These are phyloP conservation scores for Melopsittacus undulatus DNA, from an alignment of 2,797 vertebrate species.

Conservation along the genomic window DNA sequence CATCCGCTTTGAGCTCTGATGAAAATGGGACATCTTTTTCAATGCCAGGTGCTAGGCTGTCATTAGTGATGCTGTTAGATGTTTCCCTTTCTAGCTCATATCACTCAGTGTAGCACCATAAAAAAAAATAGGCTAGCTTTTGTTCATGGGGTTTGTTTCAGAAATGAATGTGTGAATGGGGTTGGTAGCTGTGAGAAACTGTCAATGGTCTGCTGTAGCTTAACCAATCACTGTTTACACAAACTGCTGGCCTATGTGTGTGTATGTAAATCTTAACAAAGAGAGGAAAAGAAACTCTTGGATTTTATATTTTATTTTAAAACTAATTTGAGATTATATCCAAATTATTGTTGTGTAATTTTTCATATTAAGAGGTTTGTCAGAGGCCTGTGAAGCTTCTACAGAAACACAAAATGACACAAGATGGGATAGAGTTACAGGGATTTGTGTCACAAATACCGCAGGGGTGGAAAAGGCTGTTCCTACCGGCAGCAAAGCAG, in stretches of 20 bases:
- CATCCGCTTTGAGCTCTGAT: background rate
- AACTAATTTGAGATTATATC: background rate
- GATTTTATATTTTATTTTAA: background rate
- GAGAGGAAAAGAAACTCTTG: background rate
- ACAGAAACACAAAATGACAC: background rate
- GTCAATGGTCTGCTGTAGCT: background rate
- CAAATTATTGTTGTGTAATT: background rate
- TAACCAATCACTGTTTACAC: background rate
- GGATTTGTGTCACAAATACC: background rate
- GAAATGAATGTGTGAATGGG: background rate
- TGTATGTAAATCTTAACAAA: background rate
- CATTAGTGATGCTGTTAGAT: background rate
- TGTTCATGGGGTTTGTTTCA: background rate
- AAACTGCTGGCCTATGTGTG: background rate
- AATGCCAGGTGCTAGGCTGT: background rate
- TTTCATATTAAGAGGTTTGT: background rate
- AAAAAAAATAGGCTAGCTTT: background rate
- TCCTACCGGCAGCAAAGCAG: background rate
- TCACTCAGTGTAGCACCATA: background rate
- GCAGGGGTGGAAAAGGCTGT: background rate
- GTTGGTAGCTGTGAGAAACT: background rate
- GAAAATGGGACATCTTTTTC: background rate
- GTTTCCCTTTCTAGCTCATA: background rate
- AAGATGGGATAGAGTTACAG: background rate
- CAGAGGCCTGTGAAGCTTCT: background rate